Evolutionary conservation across 2,113 vertebrate genomes (phyloP).

Genomic region (Dendropsophus ebraccatus): DNA sequence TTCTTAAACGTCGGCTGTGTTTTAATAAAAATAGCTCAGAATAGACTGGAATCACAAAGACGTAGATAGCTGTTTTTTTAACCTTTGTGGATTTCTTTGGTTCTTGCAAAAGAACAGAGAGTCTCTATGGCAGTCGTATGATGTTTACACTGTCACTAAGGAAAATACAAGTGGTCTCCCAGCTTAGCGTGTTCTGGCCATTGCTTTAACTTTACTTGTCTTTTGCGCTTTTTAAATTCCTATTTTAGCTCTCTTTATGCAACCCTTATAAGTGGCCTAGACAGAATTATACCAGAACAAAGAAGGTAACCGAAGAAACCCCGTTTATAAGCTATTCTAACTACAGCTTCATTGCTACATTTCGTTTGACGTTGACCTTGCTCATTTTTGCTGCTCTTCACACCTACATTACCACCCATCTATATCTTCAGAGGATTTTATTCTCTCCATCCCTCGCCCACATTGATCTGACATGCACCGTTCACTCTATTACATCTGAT

Average conservation of each 20-base stretch:
- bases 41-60: neutral
- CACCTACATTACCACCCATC: no score
- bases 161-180: neutral
- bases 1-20: neutral
- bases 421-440: no score
- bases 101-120: slow-evolving; percentile 12
- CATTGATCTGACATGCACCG: no score
- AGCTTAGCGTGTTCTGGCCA: neutral
- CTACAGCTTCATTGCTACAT: no score
- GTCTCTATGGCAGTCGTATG: neutral
- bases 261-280: no score
- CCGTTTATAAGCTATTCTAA: no score
- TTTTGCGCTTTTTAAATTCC: neutral
- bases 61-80: slow-evolving; percentile 18
- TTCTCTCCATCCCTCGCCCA: no score
- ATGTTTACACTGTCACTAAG: neutral
- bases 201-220: neutral
- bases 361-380: no score
- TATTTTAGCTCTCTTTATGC: neutral
- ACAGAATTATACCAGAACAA: no score
- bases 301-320: no score
- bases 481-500: no score
- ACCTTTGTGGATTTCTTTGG: slow-evolving; percentile 8
- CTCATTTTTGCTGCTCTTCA: no score
- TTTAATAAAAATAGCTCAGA: neutral